Percentiles rank a stretch among this genome's conserved stretches.
Evolutionary conservation across 2,888 invertebrate genomes (phyloP).

Genomic region (Nudaria mundana): DNA sequence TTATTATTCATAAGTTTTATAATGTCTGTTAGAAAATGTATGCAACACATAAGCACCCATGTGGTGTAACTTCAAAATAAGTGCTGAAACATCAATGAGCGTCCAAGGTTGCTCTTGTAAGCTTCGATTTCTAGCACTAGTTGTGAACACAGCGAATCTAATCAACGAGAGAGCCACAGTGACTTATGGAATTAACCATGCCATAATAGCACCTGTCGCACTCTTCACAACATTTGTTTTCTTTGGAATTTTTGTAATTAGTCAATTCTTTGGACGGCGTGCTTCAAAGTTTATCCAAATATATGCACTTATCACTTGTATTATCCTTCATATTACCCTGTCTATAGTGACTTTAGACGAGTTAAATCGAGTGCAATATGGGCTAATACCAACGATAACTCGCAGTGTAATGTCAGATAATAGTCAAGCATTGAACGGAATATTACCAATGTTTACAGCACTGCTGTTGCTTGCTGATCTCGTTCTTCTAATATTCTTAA

Average conservation of each 20-base stretch:
- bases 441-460: constrained; percentile 56
- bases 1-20: neutral
- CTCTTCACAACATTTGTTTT: constrained; percentile 54
- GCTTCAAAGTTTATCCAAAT: constrained; percentile 51
- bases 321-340: constrained; percentile 39
- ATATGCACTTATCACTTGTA: constrained; percentile 50
- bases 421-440: constrained; percentile 45
- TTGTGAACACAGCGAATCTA: constrained; percentile 55
- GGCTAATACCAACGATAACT: too few relatives aligned
- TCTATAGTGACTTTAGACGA: constrained; percentile 47
- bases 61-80: constrained; percentile 29
- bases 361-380: neutral
- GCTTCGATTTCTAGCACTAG: constrained; percentile 49
- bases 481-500: constrained; percentile 44
- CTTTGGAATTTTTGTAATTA: constrained; percentile 43
- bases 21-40: neutral
- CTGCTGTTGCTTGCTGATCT: constrained; percentile 53
- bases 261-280: constrained; percentile 22
- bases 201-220: constrained; percentile 52
- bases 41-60: constrained; percentile 17
- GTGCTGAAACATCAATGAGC: constrained; percentile 43
- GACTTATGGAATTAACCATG: constrained; percentile 45
- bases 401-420: neutral
- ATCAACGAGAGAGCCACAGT: constrained; percentile 58
- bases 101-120: constrained; percentile 41